phyloP scores from a whole-genome alignment of 2,888 invertebrate species.

The Pandemis corylana region DNA sequence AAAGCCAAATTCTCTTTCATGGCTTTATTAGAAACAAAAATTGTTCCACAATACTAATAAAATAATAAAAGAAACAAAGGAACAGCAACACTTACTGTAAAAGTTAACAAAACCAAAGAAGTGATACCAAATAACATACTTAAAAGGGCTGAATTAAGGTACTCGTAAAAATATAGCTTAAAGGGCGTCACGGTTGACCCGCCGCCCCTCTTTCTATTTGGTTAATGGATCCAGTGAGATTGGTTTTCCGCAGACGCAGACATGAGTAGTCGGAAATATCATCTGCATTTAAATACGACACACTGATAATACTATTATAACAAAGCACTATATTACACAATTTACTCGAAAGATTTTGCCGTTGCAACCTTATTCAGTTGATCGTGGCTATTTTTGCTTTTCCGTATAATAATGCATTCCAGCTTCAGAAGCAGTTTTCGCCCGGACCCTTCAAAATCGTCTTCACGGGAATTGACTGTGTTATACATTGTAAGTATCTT shows the following conservation, averaged over 20 bases:
- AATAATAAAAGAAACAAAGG: not conserved
- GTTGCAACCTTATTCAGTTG: not conserved
- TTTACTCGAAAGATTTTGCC: not conserved
- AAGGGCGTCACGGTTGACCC: constrained; percentile 38
- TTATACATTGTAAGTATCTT: too few species aligned
- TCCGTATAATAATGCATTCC: too few species aligned
- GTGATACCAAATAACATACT: constrained; percentile 17
- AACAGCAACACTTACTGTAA: not conserved
- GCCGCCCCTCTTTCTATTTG: constrained; percentile 63
- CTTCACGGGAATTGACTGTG: too few species aligned
- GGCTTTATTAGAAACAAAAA: too few species aligned
- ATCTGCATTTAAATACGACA: constrained; percentile 37
- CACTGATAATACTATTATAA: constrained; percentile 5
- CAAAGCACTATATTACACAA: not conserved
- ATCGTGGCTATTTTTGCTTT: too few species aligned
- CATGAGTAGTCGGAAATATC: constrained; percentile 48
- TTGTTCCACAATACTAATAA: not conserved
- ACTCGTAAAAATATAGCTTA: constrained; percentile 37
- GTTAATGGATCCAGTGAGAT: constrained; percentile 75
- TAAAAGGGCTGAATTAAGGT: constrained; percentile 28
- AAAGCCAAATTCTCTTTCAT: too few species aligned
- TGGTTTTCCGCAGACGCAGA: constrained; percentile 65
- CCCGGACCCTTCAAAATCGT: too few species aligned
- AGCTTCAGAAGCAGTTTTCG: too few species aligned
- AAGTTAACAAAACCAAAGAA: not conserved